Conservation (phyloP, 2,888 invertebrate species). For the Aphodius sticticus region DNA sequence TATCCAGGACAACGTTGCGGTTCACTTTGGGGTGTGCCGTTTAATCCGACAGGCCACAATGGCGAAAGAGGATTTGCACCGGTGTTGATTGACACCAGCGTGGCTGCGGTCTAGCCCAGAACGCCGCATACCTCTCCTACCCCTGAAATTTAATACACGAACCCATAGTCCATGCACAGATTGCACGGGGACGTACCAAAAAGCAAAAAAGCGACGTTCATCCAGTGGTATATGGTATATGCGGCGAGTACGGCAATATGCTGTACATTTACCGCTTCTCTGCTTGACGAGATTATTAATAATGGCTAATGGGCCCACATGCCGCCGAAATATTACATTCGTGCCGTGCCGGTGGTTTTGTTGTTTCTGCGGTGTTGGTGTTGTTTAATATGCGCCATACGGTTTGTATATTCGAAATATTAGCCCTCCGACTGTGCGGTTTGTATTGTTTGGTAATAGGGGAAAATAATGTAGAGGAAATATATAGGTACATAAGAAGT, state of each 20-base stretch:
- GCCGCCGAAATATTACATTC: not conserved
- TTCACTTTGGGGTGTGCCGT: conserved; percentile 46
- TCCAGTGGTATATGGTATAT: not conserved
- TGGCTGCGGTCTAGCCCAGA: conserved; percentile 21
- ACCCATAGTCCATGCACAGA: not conserved
- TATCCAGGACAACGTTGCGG: conserved; percentile 11
- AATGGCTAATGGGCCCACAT: not conserved
- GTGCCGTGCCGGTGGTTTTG: not conserved
- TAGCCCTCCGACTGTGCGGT: too few species aligned
- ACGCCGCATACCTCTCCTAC: not conserved
- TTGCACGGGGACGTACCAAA: not conserved
- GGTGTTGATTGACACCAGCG: conserved; percentile 55
- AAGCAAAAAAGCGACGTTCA: not conserved
- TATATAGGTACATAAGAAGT: too few species aligned
- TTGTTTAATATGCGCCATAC: not conserved
- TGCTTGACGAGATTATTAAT: not conserved
- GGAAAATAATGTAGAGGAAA: too few species aligned
- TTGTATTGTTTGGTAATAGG: too few species aligned
- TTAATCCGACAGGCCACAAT: conserved; percentile 56
- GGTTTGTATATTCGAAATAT: not conserved
- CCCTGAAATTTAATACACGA: conserved; percentile 18
- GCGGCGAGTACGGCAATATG: not conserved
- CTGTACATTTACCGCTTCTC: not conserved
- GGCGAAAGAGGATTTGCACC: conserved; percentile 54
- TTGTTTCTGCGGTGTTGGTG: not conserved